Conservation (phyloP, 2,113 vertebrate genomes). For the Carlito syrichta region DNA sequence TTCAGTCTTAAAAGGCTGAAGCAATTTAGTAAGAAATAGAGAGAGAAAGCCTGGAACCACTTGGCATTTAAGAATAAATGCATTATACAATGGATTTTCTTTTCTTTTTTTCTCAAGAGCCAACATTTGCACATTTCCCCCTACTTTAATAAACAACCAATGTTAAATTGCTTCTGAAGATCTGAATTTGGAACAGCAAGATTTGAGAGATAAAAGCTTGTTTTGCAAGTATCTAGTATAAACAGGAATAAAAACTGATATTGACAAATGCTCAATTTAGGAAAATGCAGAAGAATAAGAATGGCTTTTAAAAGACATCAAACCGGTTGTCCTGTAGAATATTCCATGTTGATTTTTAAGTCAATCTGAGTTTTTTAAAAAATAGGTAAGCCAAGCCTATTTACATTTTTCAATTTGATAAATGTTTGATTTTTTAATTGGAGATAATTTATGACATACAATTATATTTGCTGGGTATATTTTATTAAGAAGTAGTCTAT, state of each 20-base stretch:
- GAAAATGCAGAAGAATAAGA: neutral
- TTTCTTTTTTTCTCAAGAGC: neutral
- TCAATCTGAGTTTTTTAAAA: neutral
- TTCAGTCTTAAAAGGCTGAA: neutral
- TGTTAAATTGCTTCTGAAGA: neutral
- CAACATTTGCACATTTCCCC: neutral
- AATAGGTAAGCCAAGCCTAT: neutral
- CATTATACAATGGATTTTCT: neutral
- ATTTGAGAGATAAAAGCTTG: neutral
- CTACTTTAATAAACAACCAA: neutral
- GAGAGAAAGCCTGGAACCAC: neutral
- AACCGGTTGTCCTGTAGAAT: neutral
- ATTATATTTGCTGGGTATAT: neutral
- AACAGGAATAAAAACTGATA: neutral
- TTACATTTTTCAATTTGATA: neutral
- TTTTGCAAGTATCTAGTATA: neutral
- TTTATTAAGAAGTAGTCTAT: neutral
- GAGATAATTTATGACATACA: neutral
- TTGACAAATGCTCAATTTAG: neutral
- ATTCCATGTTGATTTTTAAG: neutral
- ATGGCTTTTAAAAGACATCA: neutral
- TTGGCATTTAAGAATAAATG: conserved; percentile 24
- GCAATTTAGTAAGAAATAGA: neutral
- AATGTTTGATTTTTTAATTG: neutral
- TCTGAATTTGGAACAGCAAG: neutral